Evolutionary conservation across 2,797 vertebrate genomes (phyloP).

Genomic region (Huso huso): DNA sequence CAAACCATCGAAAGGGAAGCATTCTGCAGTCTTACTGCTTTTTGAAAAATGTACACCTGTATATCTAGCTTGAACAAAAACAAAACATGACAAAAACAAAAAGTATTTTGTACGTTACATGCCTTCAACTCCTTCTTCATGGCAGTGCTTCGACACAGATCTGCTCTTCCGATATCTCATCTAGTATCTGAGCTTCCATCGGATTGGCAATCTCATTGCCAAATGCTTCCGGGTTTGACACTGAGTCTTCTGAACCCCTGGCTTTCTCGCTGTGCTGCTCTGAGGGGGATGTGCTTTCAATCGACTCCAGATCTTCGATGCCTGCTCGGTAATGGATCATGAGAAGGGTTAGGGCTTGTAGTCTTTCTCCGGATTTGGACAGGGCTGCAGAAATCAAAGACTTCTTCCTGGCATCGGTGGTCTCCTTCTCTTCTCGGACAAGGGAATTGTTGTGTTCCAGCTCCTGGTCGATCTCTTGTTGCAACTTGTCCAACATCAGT

Average conservation of each 20-base stretch:
- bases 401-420: conserved; percentile 70
- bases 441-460: conserved; percentile 90
- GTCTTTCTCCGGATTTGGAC: conserved; percentile 83
- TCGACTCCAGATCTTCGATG: conserved; percentile 88
- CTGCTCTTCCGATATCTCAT: conserved; percentile 73
- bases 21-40: no score
- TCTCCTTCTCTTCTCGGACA: conserved; percentile 74
- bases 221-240: conserved; percentile 65
- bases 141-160: conserved; percentile 65
- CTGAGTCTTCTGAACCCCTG: conserved; percentile 60
- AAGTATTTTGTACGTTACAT: conserved; percentile 26
- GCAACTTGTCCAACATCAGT: conserved; percentile 93
- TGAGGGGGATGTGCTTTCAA: conserved; percentile 74
- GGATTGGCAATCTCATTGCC: conserved; percentile 70
- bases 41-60: no score
- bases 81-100: conserved; percentile 14
- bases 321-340: conserved; percentile 97
- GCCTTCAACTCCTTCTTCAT: conserved; percentile 29
- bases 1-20: no score
- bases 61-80: conserved; percentile 1
- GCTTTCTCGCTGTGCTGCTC: conserved; percentile 57
- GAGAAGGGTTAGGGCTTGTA: conserved; percentile 91
- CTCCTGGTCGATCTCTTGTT: conserved; percentile 95
- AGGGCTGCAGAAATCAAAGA: conserved; percentile 71
- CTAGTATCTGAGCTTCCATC: conserved; percentile 69